Percentiles rank a stretch among this genome's conserved stretches.
These are phyloP conservation scores for Aramus guarauna DNA, from an alignment of 2,113 vertebrate genomes.

Conservation along the genomic window DNA sequence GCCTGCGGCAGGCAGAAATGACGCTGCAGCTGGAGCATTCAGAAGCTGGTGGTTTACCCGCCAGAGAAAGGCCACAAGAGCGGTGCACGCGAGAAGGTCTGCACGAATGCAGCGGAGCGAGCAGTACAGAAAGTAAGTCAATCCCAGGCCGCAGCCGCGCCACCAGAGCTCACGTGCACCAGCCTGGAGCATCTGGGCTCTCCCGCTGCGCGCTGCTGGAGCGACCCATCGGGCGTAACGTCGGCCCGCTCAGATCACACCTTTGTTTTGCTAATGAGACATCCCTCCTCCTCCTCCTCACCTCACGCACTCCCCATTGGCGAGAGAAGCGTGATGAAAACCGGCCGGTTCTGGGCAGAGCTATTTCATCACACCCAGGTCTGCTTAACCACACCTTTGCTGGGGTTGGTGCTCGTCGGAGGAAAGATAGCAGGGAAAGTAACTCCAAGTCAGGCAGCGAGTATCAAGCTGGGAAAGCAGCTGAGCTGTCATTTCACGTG, in stretches of 20 bases:
- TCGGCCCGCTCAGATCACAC: neutral
- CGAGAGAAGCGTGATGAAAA: neutral
- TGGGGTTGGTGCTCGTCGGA: neutral
- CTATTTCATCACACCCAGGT: neutral
- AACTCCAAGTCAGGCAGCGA: neutral
- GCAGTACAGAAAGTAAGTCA: too few relatives aligned
- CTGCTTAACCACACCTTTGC: neutral
- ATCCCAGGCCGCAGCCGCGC: neutral
- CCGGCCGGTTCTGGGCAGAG: neutral
- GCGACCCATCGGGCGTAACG: fast-evolving
- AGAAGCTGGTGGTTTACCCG: neutral
- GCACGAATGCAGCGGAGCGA: fast-evolving
- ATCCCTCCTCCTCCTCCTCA: neutral
- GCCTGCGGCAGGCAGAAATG: neutral
- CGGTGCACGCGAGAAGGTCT: neutral
- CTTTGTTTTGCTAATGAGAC: neutral
- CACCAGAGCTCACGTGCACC: neutral
- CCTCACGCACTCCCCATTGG: too few relatives aligned
- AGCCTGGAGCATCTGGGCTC: neutral
- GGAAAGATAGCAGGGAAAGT: neutral
- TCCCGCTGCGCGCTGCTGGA: neutral
- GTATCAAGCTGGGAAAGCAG: neutral
- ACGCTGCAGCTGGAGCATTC: fast-evolving
- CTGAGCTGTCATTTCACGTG: neutral
- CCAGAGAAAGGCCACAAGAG: neutral